phyloP scores from a whole-genome alignment of 2,113 vertebrate species.

The Poeciliopsis retropinna region DNA sequence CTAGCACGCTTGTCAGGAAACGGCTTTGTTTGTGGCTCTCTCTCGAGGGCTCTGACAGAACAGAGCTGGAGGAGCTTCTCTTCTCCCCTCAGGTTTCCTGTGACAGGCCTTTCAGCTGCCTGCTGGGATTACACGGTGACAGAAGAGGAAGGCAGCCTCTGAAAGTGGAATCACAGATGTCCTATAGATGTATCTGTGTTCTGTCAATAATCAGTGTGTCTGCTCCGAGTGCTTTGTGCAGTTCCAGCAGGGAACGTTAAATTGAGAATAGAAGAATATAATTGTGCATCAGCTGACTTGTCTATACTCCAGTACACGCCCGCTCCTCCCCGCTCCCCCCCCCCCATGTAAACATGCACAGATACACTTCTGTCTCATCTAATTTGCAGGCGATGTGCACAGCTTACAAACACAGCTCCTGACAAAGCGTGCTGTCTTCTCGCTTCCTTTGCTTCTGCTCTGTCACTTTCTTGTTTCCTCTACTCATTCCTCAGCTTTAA shows the following conservation, averaged over 20 bases:
- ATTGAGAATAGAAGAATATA: slow-evolving; percentile 10
- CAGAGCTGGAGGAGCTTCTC: slow-evolving; percentile 18
- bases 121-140: slow-evolving; percentile 39
- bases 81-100: slow-evolving; percentile 30
- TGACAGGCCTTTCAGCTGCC: slow-evolving; percentile 30
- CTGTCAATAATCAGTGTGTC: slow-evolving; percentile 32
- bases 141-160: slow-evolving; percentile 26
- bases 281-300: slow-evolving; percentile 1
- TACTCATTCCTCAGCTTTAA: slow-evolving; percentile 30
- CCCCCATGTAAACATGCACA: neutral
- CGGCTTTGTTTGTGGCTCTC: neutral
- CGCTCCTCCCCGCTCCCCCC: neutral
- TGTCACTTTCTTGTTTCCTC: slow-evolving; percentile 32
- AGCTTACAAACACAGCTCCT: slow-evolving; percentile 20
- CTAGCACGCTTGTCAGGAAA: neutral
- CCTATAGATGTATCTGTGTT: slow-evolving; percentile 25
- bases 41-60: neutral
- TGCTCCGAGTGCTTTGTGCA: slow-evolving; percentile 7
- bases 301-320: neutral
- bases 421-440: slow-evolving; percentile 40
- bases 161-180: slow-evolving; percentile 47
- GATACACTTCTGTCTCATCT: slow-evolving; percentile 14
- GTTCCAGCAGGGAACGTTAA: slow-evolving; percentile 14
- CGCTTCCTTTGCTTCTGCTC: slow-evolving; percentile 20
- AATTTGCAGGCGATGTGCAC: slow-evolving; percentile 34